phyloP scores from a whole-genome alignment of 2,888 invertebrate genomes.

The Agonopterix heracliana region DNA sequence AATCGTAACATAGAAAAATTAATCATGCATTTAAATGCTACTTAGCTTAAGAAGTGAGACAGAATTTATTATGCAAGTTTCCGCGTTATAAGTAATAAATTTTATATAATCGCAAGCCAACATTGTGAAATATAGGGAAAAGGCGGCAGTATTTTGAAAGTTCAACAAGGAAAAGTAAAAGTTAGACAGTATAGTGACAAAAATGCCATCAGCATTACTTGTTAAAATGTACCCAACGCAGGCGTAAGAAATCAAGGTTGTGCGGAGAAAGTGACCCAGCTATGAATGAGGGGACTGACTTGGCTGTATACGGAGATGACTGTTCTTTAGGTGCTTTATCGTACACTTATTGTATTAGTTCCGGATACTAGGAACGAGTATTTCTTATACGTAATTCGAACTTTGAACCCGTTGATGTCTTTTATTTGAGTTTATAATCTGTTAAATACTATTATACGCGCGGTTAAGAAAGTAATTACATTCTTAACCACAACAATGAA shows the following conservation, averaged over 20 bases:
- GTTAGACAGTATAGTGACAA: slow-evolving; percentile 50
- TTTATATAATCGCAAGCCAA: slow-evolving; percentile 27
- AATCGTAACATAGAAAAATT: not conserved
- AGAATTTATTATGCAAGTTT: slow-evolving; percentile 30
- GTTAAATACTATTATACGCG: too few relatives aligned
- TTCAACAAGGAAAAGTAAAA: slow-evolving; percentile 57
- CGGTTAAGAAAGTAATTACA: too few relatives aligned
- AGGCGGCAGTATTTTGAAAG: slow-evolving; percentile 26
- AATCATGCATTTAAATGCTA: not conserved
- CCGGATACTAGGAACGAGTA: slow-evolving; percentile 8
- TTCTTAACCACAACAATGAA: too few relatives aligned
- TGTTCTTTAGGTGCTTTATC: slow-evolving; percentile 28
- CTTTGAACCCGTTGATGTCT: not conserved
- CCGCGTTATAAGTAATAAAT: slow-evolving; percentile 22
- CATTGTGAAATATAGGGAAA: slow-evolving; percentile 33
- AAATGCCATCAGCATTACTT: slow-evolving; percentile 50
- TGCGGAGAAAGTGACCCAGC: slow-evolving; percentile 68
- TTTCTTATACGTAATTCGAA: not conserved
- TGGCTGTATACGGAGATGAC: slow-evolving; percentile 34
- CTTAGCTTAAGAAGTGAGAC: not conserved
- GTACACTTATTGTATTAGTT: slow-evolving; percentile 16
- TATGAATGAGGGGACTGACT: slow-evolving; percentile 25
- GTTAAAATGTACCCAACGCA: slow-evolving; percentile 38
- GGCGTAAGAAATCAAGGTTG: slow-evolving; percentile 70
- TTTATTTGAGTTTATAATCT: not conserved